Percentiles rank a stretch among this genome's conserved stretches.
These are phyloP conservation scores for Ophonus ardosiacus DNA, from an alignment of 2,888 invertebrate species.

Conservation along the genomic window DNA sequence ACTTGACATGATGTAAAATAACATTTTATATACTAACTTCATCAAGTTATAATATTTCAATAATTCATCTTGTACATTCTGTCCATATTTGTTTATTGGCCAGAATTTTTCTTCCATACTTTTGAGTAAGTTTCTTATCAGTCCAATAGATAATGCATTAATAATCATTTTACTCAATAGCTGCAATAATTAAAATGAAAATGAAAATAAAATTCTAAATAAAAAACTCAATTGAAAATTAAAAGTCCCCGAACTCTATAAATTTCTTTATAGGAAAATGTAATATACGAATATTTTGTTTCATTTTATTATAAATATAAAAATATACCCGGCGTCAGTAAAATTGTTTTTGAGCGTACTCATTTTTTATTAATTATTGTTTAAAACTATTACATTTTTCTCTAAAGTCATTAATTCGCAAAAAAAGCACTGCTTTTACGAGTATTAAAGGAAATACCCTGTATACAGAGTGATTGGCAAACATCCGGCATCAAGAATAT, in stretches of 20 bases:
- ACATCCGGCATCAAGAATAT: too few relatives aligned
- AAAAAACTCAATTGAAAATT: background rate
- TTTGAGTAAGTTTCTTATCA: slow-evolving; percentile 3
- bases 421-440: too few relatives aligned
- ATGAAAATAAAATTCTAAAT: background rate
- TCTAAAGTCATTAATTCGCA: too few relatives aligned
- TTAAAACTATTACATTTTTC: too few relatives aligned
- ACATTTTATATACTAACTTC: slow-evolving; percentile 14
- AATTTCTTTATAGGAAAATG: too few relatives aligned
- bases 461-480: too few relatives aligned
- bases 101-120: slow-evolving; percentile 54
- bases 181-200: background rate
- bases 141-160: background rate
- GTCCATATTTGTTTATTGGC: slow-evolving; percentile 48
- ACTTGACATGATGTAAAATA: background rate
- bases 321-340: too few relatives aligned
- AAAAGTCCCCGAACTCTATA: background rate
- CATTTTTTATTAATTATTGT: too few relatives aligned
- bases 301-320: too few relatives aligned
- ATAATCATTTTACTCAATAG: slow-evolving; percentile 45
- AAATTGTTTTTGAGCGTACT: too few relatives aligned
- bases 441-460: too few relatives aligned
- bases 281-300: too few relatives aligned
- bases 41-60: slow-evolving; percentile 24
- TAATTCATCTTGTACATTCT: slow-evolving; percentile 6